These are phyloP conservation scores for Dynastes hyllus DNA, from an alignment of 2,888 invertebrate genomes.

Conservation along the genomic window DNA sequence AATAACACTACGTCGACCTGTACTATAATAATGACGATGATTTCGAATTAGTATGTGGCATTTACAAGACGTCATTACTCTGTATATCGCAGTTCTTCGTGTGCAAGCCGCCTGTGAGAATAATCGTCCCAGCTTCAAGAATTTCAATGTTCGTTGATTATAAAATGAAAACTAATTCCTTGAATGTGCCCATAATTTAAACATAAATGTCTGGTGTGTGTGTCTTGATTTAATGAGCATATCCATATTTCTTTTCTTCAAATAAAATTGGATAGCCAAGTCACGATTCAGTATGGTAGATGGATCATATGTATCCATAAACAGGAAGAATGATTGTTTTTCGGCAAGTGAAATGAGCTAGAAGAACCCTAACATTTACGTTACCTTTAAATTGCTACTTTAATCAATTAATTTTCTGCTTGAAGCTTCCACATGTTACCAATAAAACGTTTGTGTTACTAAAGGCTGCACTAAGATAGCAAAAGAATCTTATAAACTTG, in stretches of 20 bases:
- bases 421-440: too few relatives aligned
- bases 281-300: background rate
- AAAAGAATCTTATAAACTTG: too few relatives aligned
- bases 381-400: too few relatives aligned
- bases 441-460: too few relatives aligned
- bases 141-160: background rate
- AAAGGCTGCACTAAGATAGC: too few relatives aligned
- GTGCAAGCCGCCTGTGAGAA: background rate
- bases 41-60: conserved; percentile 22
- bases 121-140: background rate
- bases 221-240: background rate
- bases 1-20: background rate
- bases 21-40: background rate
- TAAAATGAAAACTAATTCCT: background rate
- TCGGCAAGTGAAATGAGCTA: too few relatives aligned
- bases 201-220: background rate
- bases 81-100: background rate
- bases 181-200: background rate
- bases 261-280: background rate
- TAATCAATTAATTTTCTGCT: too few relatives aligned
- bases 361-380: too few relatives aligned
- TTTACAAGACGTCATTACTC: conserved; percentile 13
- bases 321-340: background rate
- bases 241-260: background rate
- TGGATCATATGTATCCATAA: background rate